Base-by-base conservation (phyloP, 2,113 vertebrate species). In the Andinoacara biseriatus region DNA sequence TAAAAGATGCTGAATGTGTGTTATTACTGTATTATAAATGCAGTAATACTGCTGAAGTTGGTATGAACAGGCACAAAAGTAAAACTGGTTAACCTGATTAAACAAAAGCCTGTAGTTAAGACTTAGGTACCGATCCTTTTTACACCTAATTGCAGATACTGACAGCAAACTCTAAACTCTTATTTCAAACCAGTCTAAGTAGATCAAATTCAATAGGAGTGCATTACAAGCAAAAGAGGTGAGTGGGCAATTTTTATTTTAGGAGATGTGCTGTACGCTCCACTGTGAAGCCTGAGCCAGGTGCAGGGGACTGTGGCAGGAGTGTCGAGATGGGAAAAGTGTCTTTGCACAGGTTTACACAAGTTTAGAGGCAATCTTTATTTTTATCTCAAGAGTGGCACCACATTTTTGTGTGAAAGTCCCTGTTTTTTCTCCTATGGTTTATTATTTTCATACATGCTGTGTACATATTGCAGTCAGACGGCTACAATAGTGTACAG, bases 381-480 rank as follows among this genome's bases (percentile, higher is more conserved):
- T 18, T 14, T 72, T 56, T n/a, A 5, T 2, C 10, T 10, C 26
- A 49, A 6, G 10, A 63, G 31, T 24, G 15, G 29, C 29, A 13
- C 24, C 38, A 13, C 2, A 1, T 15, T 33, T 29, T 10, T 56
- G 57, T 43, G 14, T 52, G 13, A 56, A 40, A 46, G 9, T 15
- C 26, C 33, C 15, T 24, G 54, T 77, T 6, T 76, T 10, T 11
- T 29, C 24, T 15, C 77, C 46, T 76, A 22, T 10, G 20, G 14
- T 11, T 49, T 58, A 43, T 29, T 49, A 18, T 38, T 72, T 33
- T 40, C 56, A 3, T 61, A 18, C 20, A 49, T 4, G 7, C 13
- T 67, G 5, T 86, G 17, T 83, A 33, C 84, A 46, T 63, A 22
- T 76, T 94, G 10, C 89, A 96, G 96, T 29, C 74, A 88, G 62